These are phyloP conservation scores for Ictalurus punctatus DNA, from an alignment of 2,113 vertebrate species.

Conservation along the genomic window DNA sequence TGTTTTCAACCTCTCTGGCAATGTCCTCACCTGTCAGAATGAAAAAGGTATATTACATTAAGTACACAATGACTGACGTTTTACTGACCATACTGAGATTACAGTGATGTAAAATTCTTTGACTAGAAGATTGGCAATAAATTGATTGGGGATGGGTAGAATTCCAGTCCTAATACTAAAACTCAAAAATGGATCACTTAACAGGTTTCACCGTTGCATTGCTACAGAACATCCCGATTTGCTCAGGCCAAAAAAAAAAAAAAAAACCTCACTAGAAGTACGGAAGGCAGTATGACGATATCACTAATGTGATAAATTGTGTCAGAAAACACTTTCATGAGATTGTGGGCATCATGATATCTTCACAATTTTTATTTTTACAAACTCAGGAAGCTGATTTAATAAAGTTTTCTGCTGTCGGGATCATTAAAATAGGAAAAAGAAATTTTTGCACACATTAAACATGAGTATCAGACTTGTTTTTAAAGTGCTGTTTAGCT, in stretches of 20 bases:
- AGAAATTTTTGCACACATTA: not conserved
- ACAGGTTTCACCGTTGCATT: not conserved
- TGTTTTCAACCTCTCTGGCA: conserved; percentile 84
- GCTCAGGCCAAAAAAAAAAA: not conserved
- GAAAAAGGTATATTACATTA: conserved; percentile 51
- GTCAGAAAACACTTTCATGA: not conserved
- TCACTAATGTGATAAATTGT: not conserved
- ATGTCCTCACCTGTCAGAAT: conserved; percentile 81
- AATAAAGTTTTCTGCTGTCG: not conserved
- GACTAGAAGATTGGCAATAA: not conserved
- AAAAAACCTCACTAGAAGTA: not conserved
- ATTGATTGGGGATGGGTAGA: not conserved
- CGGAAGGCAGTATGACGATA: not conserved
- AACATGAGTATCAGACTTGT: not conserved
- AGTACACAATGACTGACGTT: not conserved
- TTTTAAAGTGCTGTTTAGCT: not conserved
- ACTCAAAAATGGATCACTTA: not conserved
- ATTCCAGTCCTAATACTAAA: not conserved
- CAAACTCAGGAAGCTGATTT: not conserved
- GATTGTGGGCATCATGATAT: not conserved
- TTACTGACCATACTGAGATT: not conserved
- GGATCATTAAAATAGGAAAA: not conserved
- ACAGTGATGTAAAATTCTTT: not conserved
- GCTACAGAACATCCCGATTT: not conserved
- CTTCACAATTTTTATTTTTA: not conserved